Base-by-base conservation (phyloP, 2,888 invertebrate genomes). In the Tanytarsus gracilentus region DNA sequence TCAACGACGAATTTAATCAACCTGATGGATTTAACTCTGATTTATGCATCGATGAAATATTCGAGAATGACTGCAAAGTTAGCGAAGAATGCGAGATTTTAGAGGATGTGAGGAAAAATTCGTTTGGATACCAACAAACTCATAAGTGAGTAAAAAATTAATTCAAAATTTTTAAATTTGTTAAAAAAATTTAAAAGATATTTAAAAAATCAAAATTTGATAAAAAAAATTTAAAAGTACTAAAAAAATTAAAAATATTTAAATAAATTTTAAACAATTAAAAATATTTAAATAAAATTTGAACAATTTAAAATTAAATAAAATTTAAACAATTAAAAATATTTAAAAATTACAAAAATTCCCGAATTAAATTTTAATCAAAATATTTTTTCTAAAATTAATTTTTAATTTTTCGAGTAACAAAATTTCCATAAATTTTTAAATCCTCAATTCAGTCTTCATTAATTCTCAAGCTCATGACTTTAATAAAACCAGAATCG, bases 391-490 rank as follows among this genome's bases (percentile, higher is more conserved):
- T 36, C 11, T 36, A 36, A 7, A 7, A 7, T 36, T 36, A 7
- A 36, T 11, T 36, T 14, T 11, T n/a, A 11, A 14, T 4, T 7
- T 36, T 36, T n/a, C n/a, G n/a, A 36, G 4, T 4, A 4, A 36
- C n/a, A 36, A 36, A 36, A 11, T 2, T 33, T 4, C 9, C 14
- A 6, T 39, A 16, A 16, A 39, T 39, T 39, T n/a, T 2, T 14
- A 39, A 39, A 39, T 16, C 30, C 40, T 51, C 16, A 51, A 25
- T 29, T 3, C 8, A n/a, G n/a, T n/a, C n/a, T n/a, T n/a, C n/a
- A n/a, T n/a, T n/a, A n/a, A n/a, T n/a, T n/a, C 14, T 36, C 14
- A 53, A 39, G 23, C 53, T 53, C 53, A 53, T 53, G 5, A 29
- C 14, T 11, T 53, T 53, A 2, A 36, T 16, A 53, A 25, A 11